Evolutionary conservation across 2,888 invertebrate genomes (phyloP), one percentile per base, ranked within the genome.

Genomic region (Hydroisotoma schaefferi): DNA sequence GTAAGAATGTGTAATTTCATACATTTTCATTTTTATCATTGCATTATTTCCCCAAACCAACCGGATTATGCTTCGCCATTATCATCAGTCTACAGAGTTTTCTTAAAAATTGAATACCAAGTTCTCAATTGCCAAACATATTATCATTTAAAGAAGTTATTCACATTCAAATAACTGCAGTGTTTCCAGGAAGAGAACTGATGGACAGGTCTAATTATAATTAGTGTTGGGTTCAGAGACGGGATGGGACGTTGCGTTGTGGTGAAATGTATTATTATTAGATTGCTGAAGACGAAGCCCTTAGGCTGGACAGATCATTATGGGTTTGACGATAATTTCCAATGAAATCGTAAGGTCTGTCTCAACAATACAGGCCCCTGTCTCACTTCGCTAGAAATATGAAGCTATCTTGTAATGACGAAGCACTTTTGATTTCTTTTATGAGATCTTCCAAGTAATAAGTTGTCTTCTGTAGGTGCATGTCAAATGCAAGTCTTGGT

Each of bases 131-230:
- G n/a, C n/a, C n/a, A n/a, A n/a, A n/a, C n/a, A n/a, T n/a, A n/a
- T n/a, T n/a, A n/a, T n/a, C n/a, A n/a, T n/a, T n/a, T n/a, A n/a
- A n/a, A n/a, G n/a, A n/a, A n/a, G n/a, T n/a, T n/a, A n/a, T n/a
- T n/a, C n/a, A 33, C 15, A 8, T 33, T 15, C 8, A 33, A 33
- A 33, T 33, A 33, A 10, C 8, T 10, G 15, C 33, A 33, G 33
- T n/a, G 33, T 44, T 62, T 62, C 61, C 61, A n/a, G 57, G 61
- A 62, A 62, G 44, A 33, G 33, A 51, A 43, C 46, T 23, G 55
- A 55, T 55, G 55, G 62, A 55, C 53, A 56, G 48, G 53, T 47
- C 55, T 62, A 59, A 62, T 59, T 62, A 59, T 62, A 58, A 62
- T 58, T 62, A 62, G 59, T 62, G 58, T 57, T 52, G 27, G 57